Evolutionary conservation across 2,888 invertebrate species (phyloP), one percentile per base, ranked within the genome.

Genomic region (Drosophila pseudotakahashii): DNA sequence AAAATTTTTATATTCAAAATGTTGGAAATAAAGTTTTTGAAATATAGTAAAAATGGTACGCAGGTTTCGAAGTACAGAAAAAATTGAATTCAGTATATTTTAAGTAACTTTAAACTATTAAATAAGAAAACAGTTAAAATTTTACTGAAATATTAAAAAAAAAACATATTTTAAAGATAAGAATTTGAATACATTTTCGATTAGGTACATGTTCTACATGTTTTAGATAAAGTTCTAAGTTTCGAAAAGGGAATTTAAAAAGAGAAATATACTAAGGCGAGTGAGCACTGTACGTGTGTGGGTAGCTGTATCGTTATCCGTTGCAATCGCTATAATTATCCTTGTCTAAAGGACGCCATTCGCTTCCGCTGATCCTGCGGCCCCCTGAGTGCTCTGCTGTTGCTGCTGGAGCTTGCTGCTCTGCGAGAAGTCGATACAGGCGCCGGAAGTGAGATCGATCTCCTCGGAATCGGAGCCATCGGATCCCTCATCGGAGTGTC

Each of bases 391-490:
- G 13, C n/a, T 4, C 54, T 69, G 67, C 48, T 55, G 52, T 16
- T 69, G 51, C 9, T 77, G 77, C 39, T 88, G 84, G 50, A 84
- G 72, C 67, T 91, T 91, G 73, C 88, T 91, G 77, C 86, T 92
- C 73, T 90, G 90, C 7, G 92, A 92, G 73, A 92, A 92, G 79
- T 92, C 92, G 74, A 92, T 91, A 81, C 92, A 92, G 62, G 92
- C 86, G 42, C 92, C 91, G 14, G 92, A 92, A 7, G 92, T 92
- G 41, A 92, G 80, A 83, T 92, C 92, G 53, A 92, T 92, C 81
- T 92, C 92, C 76, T 92, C 92, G 0, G 92, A 92, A 73, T 92
- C 92, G 1, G 92, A 92, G 47, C 91, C 92, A 78, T 92, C 92
- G 10, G 86, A 89, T 10, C 89, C 90, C 19, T 90, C 91, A 61